Percentiles rank a stretch among this genome's conserved stretches.
These are phyloP conservation scores for Amazona finschi DNA, from an alignment of 2,797 vertebrate genomes.

Conservation along the genomic window DNA sequence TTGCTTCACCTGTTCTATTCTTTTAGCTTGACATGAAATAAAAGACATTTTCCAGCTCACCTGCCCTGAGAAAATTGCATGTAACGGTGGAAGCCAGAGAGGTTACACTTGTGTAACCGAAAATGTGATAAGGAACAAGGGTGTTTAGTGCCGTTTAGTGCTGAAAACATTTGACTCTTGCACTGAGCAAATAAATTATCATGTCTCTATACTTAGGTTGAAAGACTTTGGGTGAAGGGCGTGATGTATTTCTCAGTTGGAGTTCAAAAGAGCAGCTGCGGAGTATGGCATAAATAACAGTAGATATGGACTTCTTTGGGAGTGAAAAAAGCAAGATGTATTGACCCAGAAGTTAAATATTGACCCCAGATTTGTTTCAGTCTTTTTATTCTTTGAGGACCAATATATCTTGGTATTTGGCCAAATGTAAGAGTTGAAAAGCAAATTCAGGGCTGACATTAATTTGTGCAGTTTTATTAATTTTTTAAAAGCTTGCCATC, in stretches of 20 bases:
- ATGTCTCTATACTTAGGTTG: neutral
- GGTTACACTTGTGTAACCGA: neutral
- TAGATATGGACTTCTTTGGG: neutral
- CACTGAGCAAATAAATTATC: constrained; percentile 28
- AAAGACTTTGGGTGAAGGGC: constrained; percentile 17
- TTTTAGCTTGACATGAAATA: neutral
- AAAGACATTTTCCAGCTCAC: neutral
- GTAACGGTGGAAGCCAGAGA: neutral
- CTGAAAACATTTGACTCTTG: constrained; percentile 9
- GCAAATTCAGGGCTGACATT: neutral
- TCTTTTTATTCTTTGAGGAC: neutral
- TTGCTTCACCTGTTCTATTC: neutral
- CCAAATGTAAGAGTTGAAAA: neutral
- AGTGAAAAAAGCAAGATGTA: constrained; percentile 12
- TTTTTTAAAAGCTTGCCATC: neutral
- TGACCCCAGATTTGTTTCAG: constrained; percentile 31
- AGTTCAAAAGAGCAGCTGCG: constrained; percentile 58
- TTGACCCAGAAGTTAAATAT: constrained; percentile 34
- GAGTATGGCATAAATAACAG: constrained; percentile 36
- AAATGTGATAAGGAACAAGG: neutral
- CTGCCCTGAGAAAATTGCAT: neutral
- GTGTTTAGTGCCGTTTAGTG: neutral
- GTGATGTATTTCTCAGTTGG: constrained; percentile 23
- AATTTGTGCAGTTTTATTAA: neutral
- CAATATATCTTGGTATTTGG: neutral